Evolutionary conservation across 2,888 invertebrate genomes (phyloP).

Genomic region (Harpalus rubripes): DNA sequence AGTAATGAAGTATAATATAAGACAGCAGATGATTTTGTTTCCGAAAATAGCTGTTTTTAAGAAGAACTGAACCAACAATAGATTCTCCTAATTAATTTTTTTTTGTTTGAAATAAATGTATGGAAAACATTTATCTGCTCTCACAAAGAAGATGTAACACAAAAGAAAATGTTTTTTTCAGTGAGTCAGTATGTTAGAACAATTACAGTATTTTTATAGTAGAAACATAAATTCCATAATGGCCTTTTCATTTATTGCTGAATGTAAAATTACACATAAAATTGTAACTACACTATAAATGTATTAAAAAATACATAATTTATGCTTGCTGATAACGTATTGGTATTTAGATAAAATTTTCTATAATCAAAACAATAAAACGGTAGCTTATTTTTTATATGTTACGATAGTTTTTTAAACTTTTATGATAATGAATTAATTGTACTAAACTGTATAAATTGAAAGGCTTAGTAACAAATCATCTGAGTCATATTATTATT

Average conservation of each 20-base stretch:
- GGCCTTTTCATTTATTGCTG: no score
- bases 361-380: background rate
- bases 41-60: background rate
- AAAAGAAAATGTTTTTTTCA: background rate
- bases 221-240: background rate
- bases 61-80: background rate
- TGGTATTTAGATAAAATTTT: slow-evolving; percentile 2
- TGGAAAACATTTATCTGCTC: background rate
- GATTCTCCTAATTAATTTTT: background rate
- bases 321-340: background rate
- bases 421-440: background rate
- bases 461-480: background rate
- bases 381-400: background rate
- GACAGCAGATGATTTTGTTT: background rate
- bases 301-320: no score
- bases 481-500: slow-evolving; percentile 36
- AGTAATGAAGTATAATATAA: no score
- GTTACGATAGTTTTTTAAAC: background rate
- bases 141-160: background rate
- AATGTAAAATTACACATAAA: no score
- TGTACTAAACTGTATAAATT: background rate
- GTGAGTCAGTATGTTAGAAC: no score
- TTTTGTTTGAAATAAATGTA: background rate
- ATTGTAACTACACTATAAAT: no score
- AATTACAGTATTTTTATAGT: background rate